These are phyloP conservation scores for Mus spicilegus DNA, from an alignment of 2,113 vertebrate species.

Conservation along the genomic window DNA sequence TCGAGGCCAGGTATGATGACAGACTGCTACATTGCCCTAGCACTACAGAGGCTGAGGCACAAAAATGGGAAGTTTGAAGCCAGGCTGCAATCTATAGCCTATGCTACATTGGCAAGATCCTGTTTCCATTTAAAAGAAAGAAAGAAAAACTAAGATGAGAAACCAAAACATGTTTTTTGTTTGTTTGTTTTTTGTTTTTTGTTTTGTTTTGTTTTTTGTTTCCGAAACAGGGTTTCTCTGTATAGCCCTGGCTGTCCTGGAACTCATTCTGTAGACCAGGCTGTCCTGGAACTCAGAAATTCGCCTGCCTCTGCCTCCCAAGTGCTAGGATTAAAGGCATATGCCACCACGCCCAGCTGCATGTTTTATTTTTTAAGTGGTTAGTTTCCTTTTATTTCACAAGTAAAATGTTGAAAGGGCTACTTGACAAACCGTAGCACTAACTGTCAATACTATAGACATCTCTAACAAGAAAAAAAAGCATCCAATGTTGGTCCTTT, in stretches of 20 bases:
- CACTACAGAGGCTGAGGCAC: background rate
- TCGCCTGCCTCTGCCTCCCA: no score
- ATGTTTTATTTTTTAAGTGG: conserved; percentile 72
- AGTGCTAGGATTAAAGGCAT: no score
- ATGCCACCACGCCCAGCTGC: no score
- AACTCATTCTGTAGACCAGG: no score
- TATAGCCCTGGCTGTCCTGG: no score
- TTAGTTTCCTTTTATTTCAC: conserved; percentile 88
- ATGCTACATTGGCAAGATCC: background rate
- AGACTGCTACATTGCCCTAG: background rate
- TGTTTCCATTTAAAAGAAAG: background rate
- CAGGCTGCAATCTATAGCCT: background rate
- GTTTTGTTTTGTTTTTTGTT: no score
- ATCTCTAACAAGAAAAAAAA: conserved; percentile 63
- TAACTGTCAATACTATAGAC: conserved; percentile 82
- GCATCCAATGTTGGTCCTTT: conserved; percentile 80
- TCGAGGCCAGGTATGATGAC: background rate
- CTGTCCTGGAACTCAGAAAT: no score
- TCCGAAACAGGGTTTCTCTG: no score
- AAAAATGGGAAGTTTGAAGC: background rate
- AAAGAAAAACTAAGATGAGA: background rate
- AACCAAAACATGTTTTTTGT: conserved; percentile 3
- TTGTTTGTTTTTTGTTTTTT: no score
- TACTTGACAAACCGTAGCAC: conserved; percentile 84
- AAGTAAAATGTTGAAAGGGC: conserved; percentile 85